phyloP scores from a whole-genome alignment of 1,140 invertebrate genomes.

The Zaprionus tsacasi region DNA sequence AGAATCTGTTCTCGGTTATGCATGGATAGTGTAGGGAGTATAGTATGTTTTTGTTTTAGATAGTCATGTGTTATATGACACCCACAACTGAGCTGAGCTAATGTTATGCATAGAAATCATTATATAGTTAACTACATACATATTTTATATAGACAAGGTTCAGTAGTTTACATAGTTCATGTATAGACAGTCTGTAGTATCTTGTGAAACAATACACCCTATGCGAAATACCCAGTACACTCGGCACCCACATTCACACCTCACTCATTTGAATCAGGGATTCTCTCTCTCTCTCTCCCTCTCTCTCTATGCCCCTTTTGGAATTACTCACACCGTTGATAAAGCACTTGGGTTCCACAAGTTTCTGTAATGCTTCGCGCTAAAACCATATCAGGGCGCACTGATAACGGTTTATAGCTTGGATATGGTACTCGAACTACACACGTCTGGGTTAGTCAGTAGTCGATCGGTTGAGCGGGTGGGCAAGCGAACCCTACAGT shows the following conservation, averaged over 20 bases:
- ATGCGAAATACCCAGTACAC: neutral
- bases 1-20: neutral
- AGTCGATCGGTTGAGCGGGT: neutral
- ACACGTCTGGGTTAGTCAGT: constrained; percentile 5
- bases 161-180: neutral
- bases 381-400: constrained; percentile 22
- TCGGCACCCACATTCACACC: neutral
- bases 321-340: constrained; percentile 34
- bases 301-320: neutral
- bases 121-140: neutral
- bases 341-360: constrained; percentile 22
- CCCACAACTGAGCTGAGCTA: neutral
- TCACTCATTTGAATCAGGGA: constrained; percentile 21
- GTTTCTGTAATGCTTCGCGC: constrained; percentile 27
- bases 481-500: neutral
- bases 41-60: neutral
- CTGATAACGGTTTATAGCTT: constrained; percentile 32
- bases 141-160: neutral
- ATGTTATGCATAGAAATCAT: neutral
- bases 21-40: neutral
- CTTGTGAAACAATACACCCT: neutral
- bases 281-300: neutral
- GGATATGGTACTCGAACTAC: neutral
- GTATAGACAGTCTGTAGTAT: too few species aligned
- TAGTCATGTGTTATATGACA: neutral